phyloP scores from a whole-genome alignment of 2,888 invertebrate species.

The Lucinisca nassula region DNA sequence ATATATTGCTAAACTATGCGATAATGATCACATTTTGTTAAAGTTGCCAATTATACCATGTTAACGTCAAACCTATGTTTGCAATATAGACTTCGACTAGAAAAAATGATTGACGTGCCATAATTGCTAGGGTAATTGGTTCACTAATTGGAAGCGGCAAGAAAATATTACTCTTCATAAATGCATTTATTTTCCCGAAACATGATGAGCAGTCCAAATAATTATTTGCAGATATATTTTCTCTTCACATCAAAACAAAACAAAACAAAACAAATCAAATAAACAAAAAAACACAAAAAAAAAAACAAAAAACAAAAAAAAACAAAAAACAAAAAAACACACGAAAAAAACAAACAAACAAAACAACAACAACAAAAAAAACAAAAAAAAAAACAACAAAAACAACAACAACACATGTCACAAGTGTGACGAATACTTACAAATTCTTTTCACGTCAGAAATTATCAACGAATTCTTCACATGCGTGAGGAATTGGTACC shows the following conservation, averaged over 20 bases:
- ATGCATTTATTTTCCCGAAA: no score
- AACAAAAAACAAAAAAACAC: neutral
- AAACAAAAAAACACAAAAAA: neutral
- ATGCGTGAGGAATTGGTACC: no score
- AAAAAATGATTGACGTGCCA: constrained; percentile 2
- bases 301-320: neutral
- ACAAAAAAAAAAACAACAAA: no score
- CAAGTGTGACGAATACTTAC: no score
- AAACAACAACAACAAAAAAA: no score
- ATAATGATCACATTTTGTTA: neutral
- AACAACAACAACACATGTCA: no score
- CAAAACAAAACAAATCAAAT: neutral
- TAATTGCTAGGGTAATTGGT: constrained; percentile 1
- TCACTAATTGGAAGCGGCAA: neutral
- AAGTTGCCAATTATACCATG: constrained; percentile 6
- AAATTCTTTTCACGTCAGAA: no score
- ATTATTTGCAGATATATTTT: no score
- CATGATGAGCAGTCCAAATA: no score
- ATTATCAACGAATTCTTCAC: no score
- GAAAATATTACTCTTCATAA: neutral
- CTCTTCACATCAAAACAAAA: neutral
- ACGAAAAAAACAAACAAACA: neutral
- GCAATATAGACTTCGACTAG: neutral
- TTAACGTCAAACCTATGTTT: constrained; percentile 1
- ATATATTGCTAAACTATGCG: neutral